A percentile compares a stretch with the other conserved stretches of the same genome.
These are phyloP conservation scores for Xestia sexstrigata DNA, from an alignment of 2,888 invertebrate genomes.

Conservation along the genomic window DNA sequence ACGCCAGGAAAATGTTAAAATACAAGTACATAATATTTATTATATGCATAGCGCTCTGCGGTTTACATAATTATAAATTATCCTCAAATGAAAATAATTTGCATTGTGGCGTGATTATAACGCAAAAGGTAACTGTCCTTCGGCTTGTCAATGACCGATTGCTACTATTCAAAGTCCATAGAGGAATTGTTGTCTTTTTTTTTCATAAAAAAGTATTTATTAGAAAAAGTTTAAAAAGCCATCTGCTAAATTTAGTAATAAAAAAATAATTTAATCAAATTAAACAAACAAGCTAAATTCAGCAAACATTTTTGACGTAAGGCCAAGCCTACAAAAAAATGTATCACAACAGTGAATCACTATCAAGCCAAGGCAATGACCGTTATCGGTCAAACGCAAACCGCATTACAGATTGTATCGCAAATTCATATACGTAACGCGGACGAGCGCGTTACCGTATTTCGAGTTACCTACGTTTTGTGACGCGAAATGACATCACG, in stretches of 20 bases:
- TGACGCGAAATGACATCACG: constrained; percentile 67
- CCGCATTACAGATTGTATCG: constrained; percentile 69
- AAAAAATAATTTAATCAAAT: background rate
- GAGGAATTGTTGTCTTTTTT: background rate
- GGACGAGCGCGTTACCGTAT: constrained; percentile 62
- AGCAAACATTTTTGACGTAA: constrained; percentile 29
- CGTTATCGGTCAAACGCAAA: constrained; percentile 74
- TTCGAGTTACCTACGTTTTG: constrained; percentile 61
- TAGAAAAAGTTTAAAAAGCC: background rate
- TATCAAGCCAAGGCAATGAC: constrained; percentile 74
- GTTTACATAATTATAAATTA: constrained; percentile 48
- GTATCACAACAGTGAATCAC: constrained; percentile 58
- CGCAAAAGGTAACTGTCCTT: constrained; percentile 28
- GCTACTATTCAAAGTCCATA: background rate
- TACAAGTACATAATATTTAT: constrained; percentile 25
- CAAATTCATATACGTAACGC: constrained; percentile 65
- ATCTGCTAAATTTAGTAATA: background rate
- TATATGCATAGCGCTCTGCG: constrained; percentile 18
- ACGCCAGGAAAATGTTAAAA: constrained; percentile 28
- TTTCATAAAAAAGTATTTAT: background rate
- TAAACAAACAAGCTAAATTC: background rate
- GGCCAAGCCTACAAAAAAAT: constrained; percentile 58
- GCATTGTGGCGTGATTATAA: constrained; percentile 43
- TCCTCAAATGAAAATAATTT: constrained; percentile 57
- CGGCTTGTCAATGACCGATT: constrained; percentile 33